Base-by-base conservation (phyloP, 2,113 vertebrate genomes). In the Anseranas semipalmata region DNA sequence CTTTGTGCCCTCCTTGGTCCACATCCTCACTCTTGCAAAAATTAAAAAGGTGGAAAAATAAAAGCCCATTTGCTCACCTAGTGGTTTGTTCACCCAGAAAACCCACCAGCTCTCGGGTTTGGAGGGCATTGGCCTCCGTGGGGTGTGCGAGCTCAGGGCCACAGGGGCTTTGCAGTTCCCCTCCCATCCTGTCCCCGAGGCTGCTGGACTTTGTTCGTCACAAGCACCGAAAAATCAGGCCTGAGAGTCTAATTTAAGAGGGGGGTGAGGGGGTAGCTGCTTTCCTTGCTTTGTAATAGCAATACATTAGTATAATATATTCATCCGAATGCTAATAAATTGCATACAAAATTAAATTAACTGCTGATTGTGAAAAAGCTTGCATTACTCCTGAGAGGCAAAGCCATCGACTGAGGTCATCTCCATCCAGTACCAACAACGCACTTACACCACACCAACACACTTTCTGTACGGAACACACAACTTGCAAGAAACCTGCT, bases 1-100 rank as follows among this genome's bases (percentile, higher is more conserved):
- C 91, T 91, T 86, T 73, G 85, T 94, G 74, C 68, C 85, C 90
- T 95, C 81, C 85, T 86, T 7, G 21, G 28, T 46, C 72, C 22
- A 55, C 22, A 12, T 71, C 75, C 50, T n/a, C 22, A 21, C 16
- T 74, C 73, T 87, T 85, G 52, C 2, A 9, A 43, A 53, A 55
- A 55, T 55, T 55, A 30, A 9, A 20, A 24, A 33, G 7, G 6
- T 15, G 48, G 30, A 92, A 53, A 82, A 78, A 53, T 41, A 70
- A 81, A 90, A 71, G 6, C 28, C n/a, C 35, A 19, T 70, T 58
- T 75, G 18, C 25, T 66, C 72, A 74, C 83, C 7, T 25, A 28
- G 41, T 10, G 83, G 58, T 28, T 71, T 63, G 7, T 27, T 52
- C 50, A 52, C 50, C 22, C 85, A 92, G 33, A 86, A 96, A 63